Evolutionary conservation across 1,140 invertebrate genomes (phyloP).

Genomic region (Drosophila arawakana): DNA sequence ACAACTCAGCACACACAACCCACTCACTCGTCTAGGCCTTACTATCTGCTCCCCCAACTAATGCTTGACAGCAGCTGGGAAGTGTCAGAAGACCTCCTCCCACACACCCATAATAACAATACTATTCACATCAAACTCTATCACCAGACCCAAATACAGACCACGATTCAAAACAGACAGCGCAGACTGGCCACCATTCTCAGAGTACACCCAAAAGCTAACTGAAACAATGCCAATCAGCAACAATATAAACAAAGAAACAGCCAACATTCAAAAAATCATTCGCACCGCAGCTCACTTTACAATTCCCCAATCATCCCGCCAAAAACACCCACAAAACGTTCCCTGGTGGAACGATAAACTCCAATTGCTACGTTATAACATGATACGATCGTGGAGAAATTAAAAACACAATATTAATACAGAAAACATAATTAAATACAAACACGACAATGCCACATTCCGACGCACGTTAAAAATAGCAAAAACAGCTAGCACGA

Average conservation of each 20-base stretch:
- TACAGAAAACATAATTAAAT: conserved; percentile 6
- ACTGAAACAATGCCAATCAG: too few species aligned
- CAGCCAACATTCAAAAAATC: too few species aligned
- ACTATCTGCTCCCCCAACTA: neutral
- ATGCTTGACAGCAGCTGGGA: neutral
- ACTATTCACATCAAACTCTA: too few species aligned
- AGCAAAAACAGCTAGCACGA: neutral
- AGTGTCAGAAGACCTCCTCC: neutral
- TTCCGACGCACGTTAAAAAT: conserved; percentile 9
- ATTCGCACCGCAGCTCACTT: too few species aligned
- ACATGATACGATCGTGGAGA: conserved; percentile 1
- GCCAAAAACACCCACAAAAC: neutral
- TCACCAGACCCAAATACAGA: too few species aligned
- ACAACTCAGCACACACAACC: conserved; percentile 8
- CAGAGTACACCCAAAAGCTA: too few species aligned
- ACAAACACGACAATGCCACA: neutral
- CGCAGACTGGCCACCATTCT: too few species aligned
- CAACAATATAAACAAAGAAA: too few species aligned
- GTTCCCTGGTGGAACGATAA: conserved; percentile 14
- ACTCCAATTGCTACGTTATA: neutral
- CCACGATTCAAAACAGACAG: too few species aligned
- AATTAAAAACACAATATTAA: neutral
- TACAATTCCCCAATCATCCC: conserved; percentile 12
- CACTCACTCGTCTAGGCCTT: conserved; percentile 2
- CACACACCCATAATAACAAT: neutral